Percentiles rank a stretch among this genome's conserved stretches.
Evolutionary conservation across 53 echinoderm and acorn worm genomes (phyloP).

Genomic region (Crossaster papposus): DNA sequence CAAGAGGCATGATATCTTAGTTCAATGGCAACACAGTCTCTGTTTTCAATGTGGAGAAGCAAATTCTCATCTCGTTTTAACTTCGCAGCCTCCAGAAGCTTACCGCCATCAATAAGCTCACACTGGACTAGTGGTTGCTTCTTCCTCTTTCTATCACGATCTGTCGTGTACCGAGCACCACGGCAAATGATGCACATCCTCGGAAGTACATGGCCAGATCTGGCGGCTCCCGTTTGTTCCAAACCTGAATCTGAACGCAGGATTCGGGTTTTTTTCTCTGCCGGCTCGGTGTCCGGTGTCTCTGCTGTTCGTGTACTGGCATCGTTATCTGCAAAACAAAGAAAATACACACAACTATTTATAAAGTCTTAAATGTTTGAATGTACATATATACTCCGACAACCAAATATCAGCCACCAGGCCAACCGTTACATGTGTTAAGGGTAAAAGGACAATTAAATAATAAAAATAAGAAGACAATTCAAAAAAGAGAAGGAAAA

Average conservation of each 20-base stretch:
- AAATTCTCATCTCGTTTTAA: too few species aligned
- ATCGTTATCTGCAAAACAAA: conserved; percentile 4
- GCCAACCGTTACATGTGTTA: background rate
- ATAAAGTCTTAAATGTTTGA: background rate
- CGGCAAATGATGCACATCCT: conserved; percentile 39
- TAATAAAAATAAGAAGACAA: too few species aligned
- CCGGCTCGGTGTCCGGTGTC: conserved; percentile 1
- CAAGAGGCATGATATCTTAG: conserved; percentile 8
- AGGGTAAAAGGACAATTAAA: background rate
- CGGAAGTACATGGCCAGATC: conserved; percentile 36
- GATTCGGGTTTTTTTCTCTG: background rate
- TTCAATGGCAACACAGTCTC: conserved; percentile 47
- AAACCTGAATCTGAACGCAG: background rate
- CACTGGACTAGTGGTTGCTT: background rate
- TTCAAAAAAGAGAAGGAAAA: too few species aligned
- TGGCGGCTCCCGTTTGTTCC: background rate
- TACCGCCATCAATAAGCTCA: conserved; percentile 23
- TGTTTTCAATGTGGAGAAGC: conserved; percentile 25
- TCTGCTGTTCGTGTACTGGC: conserved; percentile 4
- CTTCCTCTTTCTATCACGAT: conserved; percentile 6
- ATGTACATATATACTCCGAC: background rate
- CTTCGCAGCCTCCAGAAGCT: background rate
- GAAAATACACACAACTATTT: background rate
- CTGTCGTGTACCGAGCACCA: conserved; percentile 1
- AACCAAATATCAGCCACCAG: background rate